These are phyloP conservation scores for Teinopalpus imperialis DNA, from an alignment of 2,888 invertebrate genomes.

Conservation along the genomic window DNA sequence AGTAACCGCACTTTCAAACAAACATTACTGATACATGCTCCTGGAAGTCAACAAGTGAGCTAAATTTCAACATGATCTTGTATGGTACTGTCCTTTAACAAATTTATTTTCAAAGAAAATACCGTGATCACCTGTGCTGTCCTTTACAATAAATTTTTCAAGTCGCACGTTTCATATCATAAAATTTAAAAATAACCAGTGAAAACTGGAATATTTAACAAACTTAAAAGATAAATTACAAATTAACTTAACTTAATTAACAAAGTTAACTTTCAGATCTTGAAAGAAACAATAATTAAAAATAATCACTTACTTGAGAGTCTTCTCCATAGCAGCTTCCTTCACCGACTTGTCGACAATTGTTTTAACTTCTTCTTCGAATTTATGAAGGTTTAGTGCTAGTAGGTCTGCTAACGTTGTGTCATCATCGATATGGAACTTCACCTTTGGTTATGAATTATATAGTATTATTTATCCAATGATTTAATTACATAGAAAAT, in stretches of 20 bases:
- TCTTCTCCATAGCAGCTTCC: slow-evolving; percentile 98
- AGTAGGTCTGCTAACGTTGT: slow-evolving; percentile 95
- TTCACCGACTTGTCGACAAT: slow-evolving; percentile 98
- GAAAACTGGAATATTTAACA: too few relatives aligned
- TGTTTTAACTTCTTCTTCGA: slow-evolving; percentile 96
- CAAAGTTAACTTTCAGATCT: neutral
- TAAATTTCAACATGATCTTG: too few relatives aligned
- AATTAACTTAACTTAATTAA: neutral
- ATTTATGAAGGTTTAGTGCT: slow-evolving; percentile 93
- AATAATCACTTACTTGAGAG: slow-evolving; percentile 77
- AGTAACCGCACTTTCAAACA: too few relatives aligned
- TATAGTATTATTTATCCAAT: neutral
- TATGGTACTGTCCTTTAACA: too few relatives aligned
- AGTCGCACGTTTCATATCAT: too few relatives aligned
- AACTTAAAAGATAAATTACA: neutral
- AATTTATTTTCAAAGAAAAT: too few relatives aligned
- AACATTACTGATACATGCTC: too few relatives aligned
- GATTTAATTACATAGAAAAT: too few relatives aligned
- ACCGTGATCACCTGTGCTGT: too few relatives aligned
- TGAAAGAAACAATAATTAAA: neutral
- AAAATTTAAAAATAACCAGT: too few relatives aligned
- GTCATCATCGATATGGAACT: slow-evolving; percentile 90
- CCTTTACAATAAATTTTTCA: too few relatives aligned
- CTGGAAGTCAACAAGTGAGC: too few relatives aligned
- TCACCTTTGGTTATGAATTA: slow-evolving; percentile 75